Percentiles rank a stretch among this genome's conserved stretches.
Conservation (phyloP, 2,113 vertebrate genomes). For the Smithornis capensis region DNA sequence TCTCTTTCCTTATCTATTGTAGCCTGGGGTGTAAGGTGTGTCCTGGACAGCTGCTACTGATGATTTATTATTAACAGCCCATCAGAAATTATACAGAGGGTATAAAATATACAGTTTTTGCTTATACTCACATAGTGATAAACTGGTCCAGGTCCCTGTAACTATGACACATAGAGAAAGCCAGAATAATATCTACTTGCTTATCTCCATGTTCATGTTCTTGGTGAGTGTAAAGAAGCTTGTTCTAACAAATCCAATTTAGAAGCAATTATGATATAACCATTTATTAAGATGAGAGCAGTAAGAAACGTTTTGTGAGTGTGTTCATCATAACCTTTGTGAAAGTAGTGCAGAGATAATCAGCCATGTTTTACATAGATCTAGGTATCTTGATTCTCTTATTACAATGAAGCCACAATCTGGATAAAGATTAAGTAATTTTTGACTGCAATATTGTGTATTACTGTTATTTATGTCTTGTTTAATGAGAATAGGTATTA, state of each 20-base stretch:
- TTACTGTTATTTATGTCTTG: background rate
- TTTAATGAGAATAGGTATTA: slow-evolving; percentile 4
- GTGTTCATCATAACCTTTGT: background rate
- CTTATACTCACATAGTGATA: no score
- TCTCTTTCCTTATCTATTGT: no score
- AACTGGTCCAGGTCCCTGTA: no score
- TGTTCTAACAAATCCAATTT: slow-evolving; percentile 1
- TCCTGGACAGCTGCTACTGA: no score
- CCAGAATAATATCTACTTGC: slow-evolving; percentile 11
- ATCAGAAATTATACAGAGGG: no score
- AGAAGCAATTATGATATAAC: background rate
- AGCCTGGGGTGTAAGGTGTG: no score
- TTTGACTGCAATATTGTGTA: background rate
- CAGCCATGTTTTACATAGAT: background rate
- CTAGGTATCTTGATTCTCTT: background rate
- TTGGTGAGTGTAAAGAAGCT: background rate
- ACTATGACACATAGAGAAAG: background rate
- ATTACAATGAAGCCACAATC: background rate
- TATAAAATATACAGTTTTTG: no score
- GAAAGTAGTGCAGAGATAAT: background rate
- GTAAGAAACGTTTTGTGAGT: background rate
- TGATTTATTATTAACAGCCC: no score
- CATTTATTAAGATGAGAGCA: background rate
- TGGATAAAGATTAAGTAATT: background rate
- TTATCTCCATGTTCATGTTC: background rate